A percentile compares a stretch with the other conserved stretches of the same genome.
phyloP scores from a whole-genome alignment of 2,797 vertebrate genomes.

The Siniperca scherzeri region DNA sequence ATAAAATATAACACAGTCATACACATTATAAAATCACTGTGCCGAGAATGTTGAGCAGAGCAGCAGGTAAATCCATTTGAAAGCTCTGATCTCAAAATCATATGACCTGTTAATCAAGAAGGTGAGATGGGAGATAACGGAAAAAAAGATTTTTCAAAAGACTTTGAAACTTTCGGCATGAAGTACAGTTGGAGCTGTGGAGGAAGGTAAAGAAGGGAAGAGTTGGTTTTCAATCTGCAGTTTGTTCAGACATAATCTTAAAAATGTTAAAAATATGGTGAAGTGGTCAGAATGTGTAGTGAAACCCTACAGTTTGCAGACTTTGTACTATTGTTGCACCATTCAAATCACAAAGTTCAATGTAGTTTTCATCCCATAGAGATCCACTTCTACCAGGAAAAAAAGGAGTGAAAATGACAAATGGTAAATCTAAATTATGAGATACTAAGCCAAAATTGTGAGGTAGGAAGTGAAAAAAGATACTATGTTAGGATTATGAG shows the following conservation, averaged over 20 bases:
- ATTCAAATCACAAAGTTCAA: neutral
- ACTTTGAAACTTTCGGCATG: neutral
- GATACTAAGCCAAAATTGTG: neutral
- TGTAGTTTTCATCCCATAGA: neutral
- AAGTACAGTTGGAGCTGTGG: neutral
- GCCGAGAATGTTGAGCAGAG: neutral
- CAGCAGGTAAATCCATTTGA: neutral
- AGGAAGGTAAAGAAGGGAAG: neutral
- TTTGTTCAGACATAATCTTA: constrained; percentile 18
- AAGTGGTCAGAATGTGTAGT: constrained; percentile 12
- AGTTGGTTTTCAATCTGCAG: constrained; percentile 6
- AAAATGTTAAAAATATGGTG: constrained; percentile 9
- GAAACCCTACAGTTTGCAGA: too few relatives aligned
- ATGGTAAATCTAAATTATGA: neutral
- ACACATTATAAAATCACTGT: neutral
- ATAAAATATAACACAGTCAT: neutral
- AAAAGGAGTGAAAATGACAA: neutral
- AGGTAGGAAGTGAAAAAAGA: neutral
- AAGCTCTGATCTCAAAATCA: neutral
- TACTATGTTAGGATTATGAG: too few relatives aligned
- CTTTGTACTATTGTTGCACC: neutral
- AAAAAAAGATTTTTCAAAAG: neutral
- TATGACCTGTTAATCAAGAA: constrained; percentile 14
- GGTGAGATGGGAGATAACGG: neutral
- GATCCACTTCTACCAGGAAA: neutral